phyloP scores from a whole-genome alignment of 2,113 vertebrate genomes.

The Shinisaurus crocodilurus region DNA sequence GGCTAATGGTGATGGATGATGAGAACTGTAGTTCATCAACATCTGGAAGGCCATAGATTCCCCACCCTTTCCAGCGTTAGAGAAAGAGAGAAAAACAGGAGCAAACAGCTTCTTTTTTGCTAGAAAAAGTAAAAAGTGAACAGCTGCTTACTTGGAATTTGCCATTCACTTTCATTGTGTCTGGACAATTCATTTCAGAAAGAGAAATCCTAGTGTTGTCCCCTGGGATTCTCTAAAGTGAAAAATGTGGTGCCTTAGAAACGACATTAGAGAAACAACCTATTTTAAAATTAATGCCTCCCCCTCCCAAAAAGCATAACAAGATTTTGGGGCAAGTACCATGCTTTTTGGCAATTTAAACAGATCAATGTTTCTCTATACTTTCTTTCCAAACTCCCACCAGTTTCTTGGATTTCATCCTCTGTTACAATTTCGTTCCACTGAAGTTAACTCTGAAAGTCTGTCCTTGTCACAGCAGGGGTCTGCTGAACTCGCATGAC shows the following conservation, averaged over 20 bases:
- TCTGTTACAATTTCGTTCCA: background rate
- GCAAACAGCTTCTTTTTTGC: background rate
- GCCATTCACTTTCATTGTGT: background rate
- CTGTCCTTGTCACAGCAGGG: background rate
- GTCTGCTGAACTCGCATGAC: background rate
- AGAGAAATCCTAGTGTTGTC: background rate
- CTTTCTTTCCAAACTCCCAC: constrained; percentile 3
- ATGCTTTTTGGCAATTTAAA: background rate
- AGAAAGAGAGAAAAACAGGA: background rate
- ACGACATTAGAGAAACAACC: background rate
- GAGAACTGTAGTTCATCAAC: too few relatives aligned
- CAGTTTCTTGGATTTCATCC: background rate
- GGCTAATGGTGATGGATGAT: too few relatives aligned
- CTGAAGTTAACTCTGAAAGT: background rate
- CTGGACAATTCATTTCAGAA: background rate
- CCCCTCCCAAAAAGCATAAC: background rate
- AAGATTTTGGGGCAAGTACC: background rate
- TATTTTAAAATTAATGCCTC: background rate
- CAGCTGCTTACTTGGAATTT: background rate
- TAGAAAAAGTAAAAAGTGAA: background rate
- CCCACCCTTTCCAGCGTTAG: too few relatives aligned
- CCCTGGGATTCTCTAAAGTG: constrained; percentile 23
- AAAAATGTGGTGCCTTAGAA: constrained; percentile 6
- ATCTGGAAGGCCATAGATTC: too few relatives aligned
- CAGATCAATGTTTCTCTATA: constrained; percentile 17